Percentiles rank a stretch among this genome's conserved stretches.
phyloP scores from a whole-genome alignment of 2,113 vertebrate genomes.

The Trogon melanurus region DNA sequence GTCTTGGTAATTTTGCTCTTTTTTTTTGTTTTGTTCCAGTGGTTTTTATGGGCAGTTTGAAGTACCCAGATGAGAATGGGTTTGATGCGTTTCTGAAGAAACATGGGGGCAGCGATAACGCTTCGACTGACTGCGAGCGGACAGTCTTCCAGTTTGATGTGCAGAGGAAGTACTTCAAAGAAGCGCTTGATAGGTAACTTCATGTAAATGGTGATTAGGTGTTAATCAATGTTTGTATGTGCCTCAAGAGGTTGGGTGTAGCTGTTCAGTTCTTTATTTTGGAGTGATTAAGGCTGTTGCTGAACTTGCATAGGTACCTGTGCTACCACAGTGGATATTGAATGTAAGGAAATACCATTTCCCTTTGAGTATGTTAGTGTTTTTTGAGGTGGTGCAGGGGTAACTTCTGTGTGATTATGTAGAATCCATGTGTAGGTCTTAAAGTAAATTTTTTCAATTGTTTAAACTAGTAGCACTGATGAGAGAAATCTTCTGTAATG shows the following conservation, averaged over 20 bases:
- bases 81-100: constrained; percentile 97
- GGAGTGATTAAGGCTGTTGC: not conserved
- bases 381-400: not conserved
- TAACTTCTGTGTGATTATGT: not conserved
- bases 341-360: not conserved
- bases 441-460: not conserved
- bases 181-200: constrained; percentile 91
- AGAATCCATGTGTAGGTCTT: not conserved
- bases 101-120: constrained; percentile 93
- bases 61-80: constrained; percentile 94
- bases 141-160: constrained; percentile 97
- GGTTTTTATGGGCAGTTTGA: constrained; percentile 99
- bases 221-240: not conserved
- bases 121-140: constrained; percentile 94
- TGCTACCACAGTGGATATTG: not conserved
- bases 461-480: not conserved
- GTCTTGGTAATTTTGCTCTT: not conserved
- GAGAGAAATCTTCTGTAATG: not conserved
- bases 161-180: constrained; percentile 91
- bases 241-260: not conserved
- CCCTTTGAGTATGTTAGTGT: not conserved
- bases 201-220: not conserved
- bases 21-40: constrained; percentile 73
- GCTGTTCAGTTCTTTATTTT: not conserved
- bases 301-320: not conserved